phyloP scores from a whole-genome alignment of 1,140 invertebrate genomes.

The Hetaerina americana region DNA sequence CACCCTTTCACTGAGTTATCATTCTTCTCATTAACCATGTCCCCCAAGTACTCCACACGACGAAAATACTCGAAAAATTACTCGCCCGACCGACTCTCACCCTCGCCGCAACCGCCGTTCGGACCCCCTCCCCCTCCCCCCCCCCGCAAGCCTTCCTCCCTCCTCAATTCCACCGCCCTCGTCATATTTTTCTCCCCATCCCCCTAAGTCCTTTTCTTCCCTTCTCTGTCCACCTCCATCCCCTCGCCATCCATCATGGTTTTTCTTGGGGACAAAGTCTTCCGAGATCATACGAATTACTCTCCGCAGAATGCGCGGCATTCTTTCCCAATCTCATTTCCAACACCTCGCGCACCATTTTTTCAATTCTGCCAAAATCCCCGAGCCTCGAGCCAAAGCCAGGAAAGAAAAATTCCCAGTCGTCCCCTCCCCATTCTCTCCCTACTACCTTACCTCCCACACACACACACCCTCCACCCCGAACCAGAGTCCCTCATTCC shows the following conservation, averaged over 20 bases:
- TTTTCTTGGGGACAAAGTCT: neutral
- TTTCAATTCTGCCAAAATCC: neutral
- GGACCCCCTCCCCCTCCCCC: too few relatives aligned
- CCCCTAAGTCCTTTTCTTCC: neutral
- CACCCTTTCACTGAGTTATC: too few relatives aligned
- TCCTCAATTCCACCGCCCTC: too few relatives aligned
- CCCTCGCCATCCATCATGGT: too few relatives aligned
- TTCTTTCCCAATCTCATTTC: neutral
- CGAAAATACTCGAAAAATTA: neutral
- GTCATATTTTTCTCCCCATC: too few relatives aligned
- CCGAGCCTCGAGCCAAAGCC: neutral
- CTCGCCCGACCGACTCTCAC: neutral
- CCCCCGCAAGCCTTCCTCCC: neutral
- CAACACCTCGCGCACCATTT: neutral
- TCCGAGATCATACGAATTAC: neutral
- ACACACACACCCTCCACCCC: too few relatives aligned
- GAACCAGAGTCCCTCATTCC: too few relatives aligned
- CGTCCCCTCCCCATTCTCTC: too few relatives aligned
- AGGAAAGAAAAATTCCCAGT: too few relatives aligned
- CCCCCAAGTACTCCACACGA: neutral
- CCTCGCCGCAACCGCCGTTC: neutral
- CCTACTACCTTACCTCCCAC: too few relatives aligned
- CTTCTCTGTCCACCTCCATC: too few relatives aligned
- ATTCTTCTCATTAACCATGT: neutral
- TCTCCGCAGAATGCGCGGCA: neutral